phyloP scores from a whole-genome alignment of 2,888 invertebrate species.

The Abrostola tripartita region DNA sequence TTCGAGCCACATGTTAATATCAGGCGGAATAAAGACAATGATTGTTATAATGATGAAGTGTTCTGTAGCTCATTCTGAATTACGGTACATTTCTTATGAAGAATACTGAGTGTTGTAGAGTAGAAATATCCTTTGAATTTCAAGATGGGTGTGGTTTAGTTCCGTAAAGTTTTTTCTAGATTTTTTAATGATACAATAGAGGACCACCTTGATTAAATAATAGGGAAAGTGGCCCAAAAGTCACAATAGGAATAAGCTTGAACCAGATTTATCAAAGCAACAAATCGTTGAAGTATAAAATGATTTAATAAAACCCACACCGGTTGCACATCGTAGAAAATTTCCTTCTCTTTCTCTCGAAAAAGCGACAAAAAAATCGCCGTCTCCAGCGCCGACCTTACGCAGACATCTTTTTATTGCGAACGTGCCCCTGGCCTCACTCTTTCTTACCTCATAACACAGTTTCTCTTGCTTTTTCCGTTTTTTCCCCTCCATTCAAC shows the following conservation, averaged over 20 bases:
- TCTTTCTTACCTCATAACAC: constrained; percentile 87
- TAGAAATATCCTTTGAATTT: constrained; percentile 1
- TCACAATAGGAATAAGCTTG: background rate
- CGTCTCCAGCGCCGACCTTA: constrained; percentile 77
- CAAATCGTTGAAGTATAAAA: constrained; percentile 37
- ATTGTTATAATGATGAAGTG: constrained; percentile 35
- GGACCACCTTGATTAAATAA: background rate
- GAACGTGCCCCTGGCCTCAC: constrained; percentile 82
- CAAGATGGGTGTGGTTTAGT: background rate
- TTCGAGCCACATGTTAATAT: constrained; percentile 51
- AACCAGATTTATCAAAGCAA: constrained; percentile 20
- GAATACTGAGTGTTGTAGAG: constrained; percentile 1
- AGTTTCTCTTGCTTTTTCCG: constrained; percentile 77
- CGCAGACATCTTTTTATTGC: constrained; percentile 85
- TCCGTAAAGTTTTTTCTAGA: background rate
- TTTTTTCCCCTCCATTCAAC: constrained; percentile 63
- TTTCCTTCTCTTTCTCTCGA: constrained; percentile 68
- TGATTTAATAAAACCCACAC: constrained; percentile 50
- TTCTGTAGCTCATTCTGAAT: constrained; percentile 15
- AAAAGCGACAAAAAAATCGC: constrained; percentile 75
- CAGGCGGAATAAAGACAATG: constrained; percentile 46
- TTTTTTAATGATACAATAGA: background rate
- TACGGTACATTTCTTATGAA: constrained; percentile 26
- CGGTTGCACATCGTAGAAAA: constrained; percentile 59
- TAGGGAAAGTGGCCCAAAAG: background rate